Evolutionary conservation across 2,113 vertebrate genomes (phyloP).

Genomic region (human): GRCh38 chr2:84182001-84182500

Average conservation of each 20-base stretch:
- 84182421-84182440: not conserved
- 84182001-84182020: not conserved
- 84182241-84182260: not conserved
- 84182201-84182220: not conserved
- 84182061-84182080: not conserved
- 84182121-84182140: not conserved
- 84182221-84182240: not conserved
- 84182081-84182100: not conserved
- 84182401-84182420: not conserved
- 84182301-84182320: accelerated
- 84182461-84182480: not conserved
- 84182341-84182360: not conserved
- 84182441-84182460: not conserved
- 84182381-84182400: not conserved
- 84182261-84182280: not conserved
- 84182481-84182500: not conserved
- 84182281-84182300: not conserved
- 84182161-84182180: not conserved
- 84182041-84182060: not conserved
- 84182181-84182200: not conserved
- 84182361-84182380: not conserved
- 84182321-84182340: not conserved
- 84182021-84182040: not conserved
- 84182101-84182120: not conserved
- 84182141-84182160: not conserved